phyloP scores from a whole-genome alignment of 2,888 invertebrate genomes.

The Nemotelus nigrinus region DNA sequence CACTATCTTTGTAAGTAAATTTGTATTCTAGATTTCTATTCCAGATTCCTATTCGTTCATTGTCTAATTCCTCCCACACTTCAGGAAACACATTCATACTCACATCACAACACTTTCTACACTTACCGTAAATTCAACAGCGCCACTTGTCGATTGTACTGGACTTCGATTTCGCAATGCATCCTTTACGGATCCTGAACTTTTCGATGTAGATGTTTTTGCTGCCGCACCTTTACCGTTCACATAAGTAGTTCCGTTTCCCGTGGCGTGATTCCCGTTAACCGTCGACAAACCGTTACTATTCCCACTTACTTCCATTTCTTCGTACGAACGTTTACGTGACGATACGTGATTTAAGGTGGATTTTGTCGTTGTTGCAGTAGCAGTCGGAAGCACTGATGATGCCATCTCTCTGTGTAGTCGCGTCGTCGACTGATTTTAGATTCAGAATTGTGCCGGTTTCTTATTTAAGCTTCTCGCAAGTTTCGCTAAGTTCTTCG shows the following conservation, averaged over 20 bases:
- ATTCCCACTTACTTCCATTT: background rate
- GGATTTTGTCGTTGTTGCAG: conserved; percentile 40
- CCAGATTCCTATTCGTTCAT: too few species aligned
- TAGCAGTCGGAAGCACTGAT: conserved; percentile 45
- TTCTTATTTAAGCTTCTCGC: background rate
- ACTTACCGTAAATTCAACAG: conserved; percentile 41
- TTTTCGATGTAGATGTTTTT: background rate
- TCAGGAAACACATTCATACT: too few species aligned
- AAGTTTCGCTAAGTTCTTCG: too few species aligned
- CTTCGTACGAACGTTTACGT: conserved; percentile 40
- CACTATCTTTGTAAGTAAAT: too few species aligned
- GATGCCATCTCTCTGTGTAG: conserved; percentile 49
- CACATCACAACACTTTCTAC: too few species aligned
- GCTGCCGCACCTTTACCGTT: conserved; percentile 20
- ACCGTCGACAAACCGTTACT: background rate
- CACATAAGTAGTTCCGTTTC: conserved; percentile 22
- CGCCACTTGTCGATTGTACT: conserved; percentile 27
- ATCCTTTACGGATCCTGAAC: background rate
- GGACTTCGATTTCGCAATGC: conserved; percentile 28
- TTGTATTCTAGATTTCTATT: too few species aligned
- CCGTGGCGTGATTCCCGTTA: background rate
- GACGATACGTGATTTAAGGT: conserved; percentile 41
- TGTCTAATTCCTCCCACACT: too few species aligned
- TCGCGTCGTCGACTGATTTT: conserved; percentile 30
- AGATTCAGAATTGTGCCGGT: conserved; percentile 24